Evolutionary conservation across 2,797 vertebrate species (phyloP).

Genomic region (Acanthurus lineatus): DNA sequence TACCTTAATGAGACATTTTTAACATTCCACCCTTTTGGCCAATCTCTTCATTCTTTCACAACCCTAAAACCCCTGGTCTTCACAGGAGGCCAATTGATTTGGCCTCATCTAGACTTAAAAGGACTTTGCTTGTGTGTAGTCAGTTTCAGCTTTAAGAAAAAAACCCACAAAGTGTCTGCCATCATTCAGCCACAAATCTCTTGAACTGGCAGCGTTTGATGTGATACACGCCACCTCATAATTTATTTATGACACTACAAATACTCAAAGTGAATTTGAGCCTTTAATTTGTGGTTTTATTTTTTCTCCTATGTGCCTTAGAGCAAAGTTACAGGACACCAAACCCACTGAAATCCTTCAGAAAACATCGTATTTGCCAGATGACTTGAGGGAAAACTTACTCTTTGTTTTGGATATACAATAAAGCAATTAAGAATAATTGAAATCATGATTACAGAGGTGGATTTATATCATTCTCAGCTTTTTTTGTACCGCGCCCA

Average conservation of each 20-base stretch:
- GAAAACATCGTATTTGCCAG: slow-evolving; percentile 39
- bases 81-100: slow-evolving; percentile 14
- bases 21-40: slow-evolving; percentile 65
- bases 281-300: slow-evolving; percentile 33
- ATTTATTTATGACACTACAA: slow-evolving; percentile 42
- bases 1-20: slow-evolving; percentile 55
- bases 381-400: slow-evolving; percentile 18
- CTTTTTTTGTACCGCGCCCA: slow-evolving; percentile 42
- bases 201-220: slow-evolving; percentile 5
- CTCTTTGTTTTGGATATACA: slow-evolving; percentile 27
- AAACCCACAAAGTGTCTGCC: background rate
- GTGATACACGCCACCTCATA: background rate
- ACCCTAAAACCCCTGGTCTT: slow-evolving; percentile 2
- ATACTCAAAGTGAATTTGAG: slow-evolving; percentile 29
- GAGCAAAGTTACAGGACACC: slow-evolving; percentile 53
- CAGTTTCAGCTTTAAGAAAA: slow-evolving; percentile 3
- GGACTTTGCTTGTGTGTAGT: background rate
- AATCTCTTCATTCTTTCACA: slow-evolving; percentile 21
- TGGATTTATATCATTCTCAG: slow-evolving; percentile 36
- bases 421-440: slow-evolving; percentile 46
- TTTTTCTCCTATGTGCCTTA: background rate
- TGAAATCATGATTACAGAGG: slow-evolving; percentile 59
- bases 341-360: slow-evolving; percentile 35
- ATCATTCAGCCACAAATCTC: slow-evolving; percentile 5
- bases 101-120: slow-evolving; percentile 8